Base-by-base conservation (phyloP, 2,797 vertebrate species). In the Mico argentatus region DNA sequence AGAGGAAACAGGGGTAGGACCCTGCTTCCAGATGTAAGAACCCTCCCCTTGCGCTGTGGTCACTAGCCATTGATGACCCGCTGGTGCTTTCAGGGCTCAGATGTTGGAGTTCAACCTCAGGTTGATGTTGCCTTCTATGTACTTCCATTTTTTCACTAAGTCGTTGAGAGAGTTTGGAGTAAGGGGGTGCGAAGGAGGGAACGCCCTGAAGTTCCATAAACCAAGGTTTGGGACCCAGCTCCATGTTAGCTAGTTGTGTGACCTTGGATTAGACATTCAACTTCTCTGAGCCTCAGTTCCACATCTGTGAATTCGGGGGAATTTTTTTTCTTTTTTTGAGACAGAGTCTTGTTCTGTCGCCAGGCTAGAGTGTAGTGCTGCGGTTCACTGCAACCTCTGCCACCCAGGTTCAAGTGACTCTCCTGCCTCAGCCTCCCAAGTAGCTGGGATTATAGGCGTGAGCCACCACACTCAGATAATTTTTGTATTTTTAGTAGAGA, bases 311-410 rank as follows among this genome's bases (percentile, higher is more conserved):
- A 15, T n/a, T 67, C 20, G 7, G 61, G 15, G 7, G 7, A n/a
- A n/a, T 4, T 64, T 15, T 67, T 67, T 64, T 64, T 64, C 6
- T 64, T 17, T 64, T 64, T 64, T 64, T 33, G 61, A 64, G 61
- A 33, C 30, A 15, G 27, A 30, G 59, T 30, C 13, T 64, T 6
- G 1, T 0, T 33, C 61, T 33, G 13, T 64, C 2, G 0, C 61
- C 30, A 64, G 61, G 61, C 30, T 64, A 12, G 30, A 64, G 61
- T 33, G 6, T 12, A 64, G 30, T 33, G 30, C 30, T 6, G 50
- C 5, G 1, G 50, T 4, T 52, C 50, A 52, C 50, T 19, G 14
- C 61, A 67, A 67, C 7, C 61, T n/a, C 30, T 1, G 3, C 61
- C 61, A n/a, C 61, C 15, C 3, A 0, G 30, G 7, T 33, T 64